A percentile compares a stretch with the other conserved stretches of the same genome.
These are phyloP conservation scores for Halictus ligatus DNA, from an alignment of 2,888 invertebrate genomes.

Conservation along the genomic window DNA sequence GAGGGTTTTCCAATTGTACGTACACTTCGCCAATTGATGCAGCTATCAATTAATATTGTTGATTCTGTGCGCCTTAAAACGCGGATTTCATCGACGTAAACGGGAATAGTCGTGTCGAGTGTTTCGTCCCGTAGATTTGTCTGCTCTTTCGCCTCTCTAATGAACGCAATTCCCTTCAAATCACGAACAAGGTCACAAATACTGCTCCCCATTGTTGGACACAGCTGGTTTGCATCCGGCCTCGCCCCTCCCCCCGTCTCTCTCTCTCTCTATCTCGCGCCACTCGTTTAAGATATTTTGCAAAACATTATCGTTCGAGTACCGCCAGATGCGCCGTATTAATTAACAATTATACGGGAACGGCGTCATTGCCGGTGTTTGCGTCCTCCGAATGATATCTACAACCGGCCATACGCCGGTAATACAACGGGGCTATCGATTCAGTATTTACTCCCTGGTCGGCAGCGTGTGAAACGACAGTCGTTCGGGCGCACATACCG, in stretches of 20 bases:
- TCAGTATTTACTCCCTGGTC: conserved; percentile 54
- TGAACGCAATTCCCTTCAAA: conserved; percentile 18
- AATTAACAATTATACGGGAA: conserved; percentile 53
- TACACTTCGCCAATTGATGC: no score
- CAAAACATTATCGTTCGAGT: conserved; percentile 50
- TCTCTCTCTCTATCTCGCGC: conserved; percentile 3
- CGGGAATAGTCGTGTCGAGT: neutral
- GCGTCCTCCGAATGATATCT: conserved; percentile 53
- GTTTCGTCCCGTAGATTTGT: neutral
- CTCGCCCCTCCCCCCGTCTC: neutral
- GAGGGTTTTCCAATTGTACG: no score
- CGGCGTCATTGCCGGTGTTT: conserved; percentile 36
- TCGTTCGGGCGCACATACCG: conserved; percentile 32
- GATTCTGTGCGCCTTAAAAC: neutral
- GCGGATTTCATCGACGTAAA: neutral
- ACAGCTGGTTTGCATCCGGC: conserved; percentile 34
- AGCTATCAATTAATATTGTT: neutral
- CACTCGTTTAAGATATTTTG: conserved; percentile 55
- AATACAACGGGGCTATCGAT: conserved; percentile 51
- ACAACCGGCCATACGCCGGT: conserved; percentile 35
- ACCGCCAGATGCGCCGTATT: conserved; percentile 53
- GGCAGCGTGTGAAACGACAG: conserved; percentile 58
- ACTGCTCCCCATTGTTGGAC: conserved; percentile 10
- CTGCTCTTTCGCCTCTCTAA: neutral
- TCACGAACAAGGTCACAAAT: conserved; percentile 14